Conservation (phyloP, 2,113 vertebrate genomes). For the Tursiops truncatus region DNA sequence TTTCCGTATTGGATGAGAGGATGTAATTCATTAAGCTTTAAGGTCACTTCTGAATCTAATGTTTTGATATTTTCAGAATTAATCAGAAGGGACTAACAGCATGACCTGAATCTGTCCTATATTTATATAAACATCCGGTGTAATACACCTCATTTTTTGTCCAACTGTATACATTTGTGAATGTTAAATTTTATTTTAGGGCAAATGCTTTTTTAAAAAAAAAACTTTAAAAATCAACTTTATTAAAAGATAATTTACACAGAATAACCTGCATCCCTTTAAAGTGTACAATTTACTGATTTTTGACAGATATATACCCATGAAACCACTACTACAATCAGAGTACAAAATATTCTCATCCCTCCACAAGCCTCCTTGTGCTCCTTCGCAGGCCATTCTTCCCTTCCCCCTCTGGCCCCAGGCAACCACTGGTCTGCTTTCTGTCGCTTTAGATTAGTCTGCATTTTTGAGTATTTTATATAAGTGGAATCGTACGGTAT, state of each 20-base stretch:
- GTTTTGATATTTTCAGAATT: slow-evolving; percentile 69
- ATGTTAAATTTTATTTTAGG: slow-evolving; percentile 50
- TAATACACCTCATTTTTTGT: slow-evolving; percentile 41
- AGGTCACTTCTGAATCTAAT: slow-evolving; percentile 64
- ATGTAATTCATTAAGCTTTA: slow-evolving; percentile 75
- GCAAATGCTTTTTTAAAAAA: background rate
- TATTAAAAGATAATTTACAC: slow-evolving; percentile 41
- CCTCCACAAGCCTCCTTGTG: background rate
- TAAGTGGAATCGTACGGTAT: background rate
- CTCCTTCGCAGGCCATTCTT: background rate
- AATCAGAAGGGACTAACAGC: slow-evolving; percentile 62
- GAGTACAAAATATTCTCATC: background rate
- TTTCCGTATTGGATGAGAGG: slow-evolving; percentile 56
- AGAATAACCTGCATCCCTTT: background rate
- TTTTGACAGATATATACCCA: background rate
- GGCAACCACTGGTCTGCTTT: background rate
- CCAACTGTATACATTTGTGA: slow-evolving; percentile 26
- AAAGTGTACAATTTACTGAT: background rate
- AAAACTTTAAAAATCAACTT: background rate
- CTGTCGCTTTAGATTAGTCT: background rate
- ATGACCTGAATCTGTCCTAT: slow-evolving; percentile 67
- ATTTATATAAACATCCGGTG: slow-evolving; percentile 65
- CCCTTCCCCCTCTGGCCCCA: background rate
- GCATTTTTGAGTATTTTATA: slow-evolving; percentile 25
- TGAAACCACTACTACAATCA: slow-evolving; percentile 8